These are phyloP conservation scores for Chunga burmeisteri DNA, from an alignment of 2,113 vertebrate genomes.

Conservation along the genomic window DNA sequence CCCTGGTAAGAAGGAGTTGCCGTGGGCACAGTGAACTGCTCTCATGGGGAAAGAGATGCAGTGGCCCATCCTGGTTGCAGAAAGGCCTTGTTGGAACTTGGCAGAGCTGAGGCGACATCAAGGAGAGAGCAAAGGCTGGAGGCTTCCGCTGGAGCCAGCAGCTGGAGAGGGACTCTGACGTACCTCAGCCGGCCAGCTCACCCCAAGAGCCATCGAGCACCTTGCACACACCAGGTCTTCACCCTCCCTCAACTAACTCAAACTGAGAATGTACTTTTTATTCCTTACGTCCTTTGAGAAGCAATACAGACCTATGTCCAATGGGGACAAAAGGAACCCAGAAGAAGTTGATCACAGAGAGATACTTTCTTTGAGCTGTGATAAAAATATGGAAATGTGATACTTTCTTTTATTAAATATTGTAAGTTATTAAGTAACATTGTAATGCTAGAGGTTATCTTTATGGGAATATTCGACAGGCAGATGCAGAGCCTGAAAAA, in stretches of 20 bases:
- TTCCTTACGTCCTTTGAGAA: not conserved
- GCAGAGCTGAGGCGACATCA: not conserved
- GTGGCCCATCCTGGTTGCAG: conserved; percentile 9
- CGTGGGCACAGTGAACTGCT: not conserved
- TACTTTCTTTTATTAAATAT: not conserved
- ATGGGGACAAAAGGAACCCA: not conserved
- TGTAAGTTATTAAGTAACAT: not conserved
- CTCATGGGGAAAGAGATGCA: not conserved
- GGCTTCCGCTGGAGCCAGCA: not conserved
- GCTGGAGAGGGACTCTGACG: not conserved
- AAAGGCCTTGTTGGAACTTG: not conserved
- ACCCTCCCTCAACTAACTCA: not conserved
- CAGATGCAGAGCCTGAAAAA: not conserved
- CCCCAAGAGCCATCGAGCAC: not conserved
- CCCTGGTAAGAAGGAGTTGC: not conserved
- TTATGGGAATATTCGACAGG: not conserved
- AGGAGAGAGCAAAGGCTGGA: not conserved
- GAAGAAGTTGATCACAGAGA: not conserved
- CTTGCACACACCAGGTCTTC: not conserved
- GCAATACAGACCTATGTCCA: not conserved
- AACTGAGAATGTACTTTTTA: not conserved
- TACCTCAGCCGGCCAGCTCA: not conserved
- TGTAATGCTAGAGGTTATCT: not conserved
- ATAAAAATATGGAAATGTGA: not conserved
- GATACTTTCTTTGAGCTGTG: not conserved